Conservation (phyloP, 2,888 invertebrate species). For the Bruchidius siliquastri region DNA sequence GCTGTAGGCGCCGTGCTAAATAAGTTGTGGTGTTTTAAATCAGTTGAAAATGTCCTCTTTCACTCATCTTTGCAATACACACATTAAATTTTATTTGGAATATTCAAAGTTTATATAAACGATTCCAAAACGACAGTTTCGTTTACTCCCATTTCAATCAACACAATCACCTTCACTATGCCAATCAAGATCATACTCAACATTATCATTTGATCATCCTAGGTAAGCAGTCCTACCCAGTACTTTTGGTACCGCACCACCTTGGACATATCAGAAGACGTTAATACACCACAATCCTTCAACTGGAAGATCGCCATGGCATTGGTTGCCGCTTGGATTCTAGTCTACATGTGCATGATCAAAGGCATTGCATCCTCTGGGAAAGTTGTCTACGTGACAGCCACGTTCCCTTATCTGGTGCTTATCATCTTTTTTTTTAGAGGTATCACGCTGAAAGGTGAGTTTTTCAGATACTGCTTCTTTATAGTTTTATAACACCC, state of each 20-base stretch:
- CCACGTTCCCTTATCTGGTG: conserved; percentile 94
- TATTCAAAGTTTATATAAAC: too few relatives aligned
- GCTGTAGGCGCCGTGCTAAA: too few relatives aligned
- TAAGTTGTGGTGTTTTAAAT: too few relatives aligned
- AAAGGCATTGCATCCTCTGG: conserved; percentile 96
- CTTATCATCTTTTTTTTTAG: conserved; percentile 94
- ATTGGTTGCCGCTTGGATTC: conserved; percentile 83
- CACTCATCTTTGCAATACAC: too few relatives aligned
- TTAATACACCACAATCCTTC: conserved; percentile 78
- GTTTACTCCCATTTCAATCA: too few relatives aligned
- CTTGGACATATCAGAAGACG: conserved; percentile 82
- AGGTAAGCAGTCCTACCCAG: conserved; percentile 86
- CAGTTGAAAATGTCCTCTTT: too few relatives aligned
- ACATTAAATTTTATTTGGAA: too few relatives aligned
- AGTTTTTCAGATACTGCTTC: too few relatives aligned
- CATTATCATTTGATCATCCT: conserved; percentile 34
- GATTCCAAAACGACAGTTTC: too few relatives aligned
- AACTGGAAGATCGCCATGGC: conserved; percentile 90
- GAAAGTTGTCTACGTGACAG: conserved; percentile 94
- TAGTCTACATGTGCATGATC: conserved; percentile 95
- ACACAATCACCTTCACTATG: background rate
- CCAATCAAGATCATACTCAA: background rate
- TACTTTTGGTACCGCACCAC: conserved; percentile 95
- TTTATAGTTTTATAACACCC: too few relatives aligned
- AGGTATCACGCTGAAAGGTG: conserved; percentile 78